Evolutionary conservation across 2,113 vertebrate species (phyloP).

Genomic region (Pardalotus punctatus): DNA sequence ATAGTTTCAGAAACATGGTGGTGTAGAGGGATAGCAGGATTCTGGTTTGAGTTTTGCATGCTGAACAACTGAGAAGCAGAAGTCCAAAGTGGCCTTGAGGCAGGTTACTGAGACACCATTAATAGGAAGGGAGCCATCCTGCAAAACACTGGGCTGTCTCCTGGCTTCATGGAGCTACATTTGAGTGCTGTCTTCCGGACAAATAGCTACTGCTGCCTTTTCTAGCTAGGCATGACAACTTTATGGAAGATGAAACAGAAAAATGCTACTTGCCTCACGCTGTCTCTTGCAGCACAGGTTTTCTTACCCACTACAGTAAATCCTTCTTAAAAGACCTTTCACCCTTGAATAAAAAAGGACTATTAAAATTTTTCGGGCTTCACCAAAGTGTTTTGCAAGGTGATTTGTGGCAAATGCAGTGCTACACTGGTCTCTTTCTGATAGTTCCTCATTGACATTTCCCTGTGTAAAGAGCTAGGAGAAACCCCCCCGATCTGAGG

Average conservation of each 20-base stretch:
- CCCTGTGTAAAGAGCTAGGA: neutral
- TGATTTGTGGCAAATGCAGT: neutral
- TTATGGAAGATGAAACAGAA: neutral
- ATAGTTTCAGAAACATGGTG: neutral
- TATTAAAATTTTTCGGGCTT: neutral
- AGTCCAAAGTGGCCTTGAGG: neutral
- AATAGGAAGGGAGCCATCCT: neutral
- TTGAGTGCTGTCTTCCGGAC: neutral
- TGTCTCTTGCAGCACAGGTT: neutral
- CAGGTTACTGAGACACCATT: neutral
- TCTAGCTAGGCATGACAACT: neutral
- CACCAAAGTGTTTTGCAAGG: neutral
- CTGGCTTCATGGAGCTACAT: accelerated
- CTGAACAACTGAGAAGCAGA: neutral
- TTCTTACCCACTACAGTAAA: neutral
- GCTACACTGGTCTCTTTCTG: neutral
- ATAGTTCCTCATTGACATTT: neutral
- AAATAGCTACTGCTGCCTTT: neutral
- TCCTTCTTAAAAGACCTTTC: neutral
- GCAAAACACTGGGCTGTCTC: accelerated
- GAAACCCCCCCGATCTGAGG: neutral
- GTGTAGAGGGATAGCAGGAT: neutral
- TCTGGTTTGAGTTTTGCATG: neutral
- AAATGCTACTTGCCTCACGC: neutral
- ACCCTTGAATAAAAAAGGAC: neutral